Evolutionary conservation across 1,140 invertebrate genomes (phyloP).

Genomic region (Drosophila erecta): DNA sequence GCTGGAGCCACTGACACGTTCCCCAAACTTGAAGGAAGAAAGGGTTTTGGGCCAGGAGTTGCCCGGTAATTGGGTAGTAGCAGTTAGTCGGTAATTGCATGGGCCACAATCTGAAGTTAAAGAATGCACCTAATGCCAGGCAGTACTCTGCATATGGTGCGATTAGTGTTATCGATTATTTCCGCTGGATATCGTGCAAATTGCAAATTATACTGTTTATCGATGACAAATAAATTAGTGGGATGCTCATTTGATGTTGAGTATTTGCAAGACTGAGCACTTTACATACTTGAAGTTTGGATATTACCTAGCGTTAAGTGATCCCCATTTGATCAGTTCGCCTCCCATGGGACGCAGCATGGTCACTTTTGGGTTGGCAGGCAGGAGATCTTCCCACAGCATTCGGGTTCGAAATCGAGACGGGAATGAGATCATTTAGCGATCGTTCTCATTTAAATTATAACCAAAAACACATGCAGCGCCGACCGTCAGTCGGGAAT

Average conservation of each 20-base stretch:
- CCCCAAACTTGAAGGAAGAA: not conserved
- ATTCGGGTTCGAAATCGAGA: conserved; percentile 12
- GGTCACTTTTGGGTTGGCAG: conserved; percentile 3
- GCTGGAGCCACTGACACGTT: conserved; percentile 35
- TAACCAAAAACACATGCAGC: conserved; percentile 60
- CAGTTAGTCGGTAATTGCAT: conserved; percentile 26
- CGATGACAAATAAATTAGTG: not conserved
- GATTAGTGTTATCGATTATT: conserved; percentile 16
- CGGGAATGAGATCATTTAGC: conserved; percentile 53
- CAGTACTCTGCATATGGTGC: not conserved
- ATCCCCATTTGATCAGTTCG: conserved; percentile 3
- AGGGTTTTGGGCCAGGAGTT: not conserved
- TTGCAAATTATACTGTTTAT: not conserved
- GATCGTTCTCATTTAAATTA: conserved; percentile 60
- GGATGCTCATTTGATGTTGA: too few relatives aligned
- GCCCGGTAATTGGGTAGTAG: conserved; percentile 30
- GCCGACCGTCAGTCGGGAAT: conserved; percentile 8
- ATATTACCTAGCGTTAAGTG: conserved; percentile 4
- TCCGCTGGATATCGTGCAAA: not conserved
- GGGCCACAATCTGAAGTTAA: not conserved
- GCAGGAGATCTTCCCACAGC: conserved; percentile 38
- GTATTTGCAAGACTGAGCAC: not conserved
- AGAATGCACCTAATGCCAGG: conserved; percentile 1
- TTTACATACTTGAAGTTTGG: not conserved
- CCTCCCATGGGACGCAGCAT: conserved; percentile 6